phyloP scores from a whole-genome alignment of 2,888 invertebrate genomes.

The Drosophila subquinaria region DNA sequence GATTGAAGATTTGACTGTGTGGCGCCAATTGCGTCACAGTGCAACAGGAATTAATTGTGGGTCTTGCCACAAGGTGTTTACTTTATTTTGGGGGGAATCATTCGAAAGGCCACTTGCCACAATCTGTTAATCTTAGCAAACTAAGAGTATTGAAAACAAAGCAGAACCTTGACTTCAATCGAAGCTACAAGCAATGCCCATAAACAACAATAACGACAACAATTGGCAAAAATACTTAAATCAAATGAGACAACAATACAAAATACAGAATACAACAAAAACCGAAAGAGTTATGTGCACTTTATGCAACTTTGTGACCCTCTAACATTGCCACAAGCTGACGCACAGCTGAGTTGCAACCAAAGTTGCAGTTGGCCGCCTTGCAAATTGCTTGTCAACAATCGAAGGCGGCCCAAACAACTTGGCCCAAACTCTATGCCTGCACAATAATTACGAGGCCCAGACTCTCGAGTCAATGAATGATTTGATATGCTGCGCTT shows the following conservation, averaged over 20 bases:
- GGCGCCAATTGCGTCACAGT: constrained; percentile 48
- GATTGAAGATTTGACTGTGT: constrained; percentile 58
- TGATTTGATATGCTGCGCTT: constrained; percentile 73
- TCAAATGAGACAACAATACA: constrained; percentile 69
- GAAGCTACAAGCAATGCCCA: constrained; percentile 14
- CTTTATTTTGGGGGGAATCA: constrained; percentile 4
- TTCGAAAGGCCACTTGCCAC: constrained; percentile 39
- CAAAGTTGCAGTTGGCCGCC: constrained; percentile 38
- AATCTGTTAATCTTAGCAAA: constrained; percentile 30
- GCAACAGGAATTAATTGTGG: constrained; percentile 61
- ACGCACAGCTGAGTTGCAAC: constrained; percentile 58
- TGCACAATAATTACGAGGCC: constrained; percentile 61
- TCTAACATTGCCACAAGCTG: constrained; percentile 54
- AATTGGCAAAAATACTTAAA: constrained; percentile 60
- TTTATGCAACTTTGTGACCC: constrained; percentile 70
- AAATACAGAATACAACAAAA: background rate
- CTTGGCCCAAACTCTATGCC: constrained; percentile 25
- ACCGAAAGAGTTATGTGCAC: constrained; percentile 72
- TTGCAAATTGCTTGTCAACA: constrained; percentile 76
- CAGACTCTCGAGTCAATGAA: constrained; percentile 46
- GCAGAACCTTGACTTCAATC: constrained; percentile 76
- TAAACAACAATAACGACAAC: constrained; percentile 26
- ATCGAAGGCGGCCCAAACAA: constrained; percentile 59
- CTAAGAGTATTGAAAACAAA: constrained; percentile 60
- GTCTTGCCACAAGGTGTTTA: constrained; percentile 24